These are phyloP conservation scores for Heliconius nattereri DNA, from an alignment of 1,140 invertebrate genomes.

Conservation along the genomic window DNA sequence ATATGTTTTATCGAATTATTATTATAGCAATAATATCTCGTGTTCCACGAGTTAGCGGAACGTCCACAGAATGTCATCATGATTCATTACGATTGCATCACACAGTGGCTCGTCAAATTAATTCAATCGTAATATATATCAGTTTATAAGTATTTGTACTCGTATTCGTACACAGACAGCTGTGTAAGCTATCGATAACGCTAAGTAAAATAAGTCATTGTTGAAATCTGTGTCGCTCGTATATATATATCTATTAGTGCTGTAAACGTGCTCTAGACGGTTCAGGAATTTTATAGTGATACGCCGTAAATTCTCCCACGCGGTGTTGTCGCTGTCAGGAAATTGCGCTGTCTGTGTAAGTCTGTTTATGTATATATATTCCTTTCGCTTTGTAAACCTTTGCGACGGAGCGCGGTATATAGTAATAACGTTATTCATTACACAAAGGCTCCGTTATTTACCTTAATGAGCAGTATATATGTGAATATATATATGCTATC, in stretches of 20 bases:
- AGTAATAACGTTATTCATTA: conserved; percentile 6
- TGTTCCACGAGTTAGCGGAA: conserved; percentile 28
- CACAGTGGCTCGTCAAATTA: conserved; percentile 56
- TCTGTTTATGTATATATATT: conserved; percentile 18
- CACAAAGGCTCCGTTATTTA: conserved; percentile 10
- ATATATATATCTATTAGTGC: conserved; percentile 17
- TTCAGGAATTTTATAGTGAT: conserved; percentile 29
- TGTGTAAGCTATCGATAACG: conserved; percentile 69
- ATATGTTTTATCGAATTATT: conserved; percentile 30
- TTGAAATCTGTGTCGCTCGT: conserved; percentile 33
- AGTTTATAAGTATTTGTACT: conserved; percentile 30
- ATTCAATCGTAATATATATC: conserved; percentile 61
- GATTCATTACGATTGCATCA: conserved; percentile 69
- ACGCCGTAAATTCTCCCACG: conserved; percentile 37
- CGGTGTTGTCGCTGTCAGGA: conserved; percentile 26
- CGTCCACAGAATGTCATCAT: conserved; percentile 52
- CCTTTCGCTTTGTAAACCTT: conserved; percentile 25
- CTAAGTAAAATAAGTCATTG: conserved; percentile 55
- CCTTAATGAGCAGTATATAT: background rate
- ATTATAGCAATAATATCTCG: conserved; percentile 35
- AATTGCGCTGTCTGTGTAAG: conserved; percentile 21
- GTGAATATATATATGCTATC: background rate
- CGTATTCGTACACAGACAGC: conserved; percentile 57
- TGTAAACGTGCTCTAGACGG: conserved; percentile 31
- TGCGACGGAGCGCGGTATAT: conserved; percentile 1